Evolutionary conservation across 2,888 invertebrate genomes (phyloP).

Genomic region (Tinea semifulvella): DNA sequence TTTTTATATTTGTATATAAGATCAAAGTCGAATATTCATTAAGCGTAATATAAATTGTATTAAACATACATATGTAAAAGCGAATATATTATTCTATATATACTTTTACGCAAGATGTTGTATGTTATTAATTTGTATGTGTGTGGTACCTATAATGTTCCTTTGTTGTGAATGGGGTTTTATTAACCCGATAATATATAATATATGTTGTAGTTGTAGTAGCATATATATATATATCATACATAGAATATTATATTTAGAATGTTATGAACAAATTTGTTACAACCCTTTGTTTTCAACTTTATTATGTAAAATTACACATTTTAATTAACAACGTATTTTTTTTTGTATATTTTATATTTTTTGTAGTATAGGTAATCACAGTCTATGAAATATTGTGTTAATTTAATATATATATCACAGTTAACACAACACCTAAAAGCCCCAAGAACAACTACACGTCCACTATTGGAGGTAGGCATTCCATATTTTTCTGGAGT

Average conservation of each 20-base stretch:
- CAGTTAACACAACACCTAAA: too few species aligned
- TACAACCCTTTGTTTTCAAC: slow-evolving; percentile 24
- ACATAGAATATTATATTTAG: slow-evolving; percentile 27
- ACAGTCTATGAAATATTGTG: too few species aligned
- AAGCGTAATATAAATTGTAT: slow-evolving; percentile 6
- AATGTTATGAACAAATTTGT: slow-evolving; percentile 38
- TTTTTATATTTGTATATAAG: slow-evolving; percentile 33
- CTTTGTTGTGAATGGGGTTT: slow-evolving; percentile 51
- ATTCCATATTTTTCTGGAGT: too few species aligned
- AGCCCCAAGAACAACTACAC: too few species aligned
- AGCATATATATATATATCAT: slow-evolving; percentile 32
- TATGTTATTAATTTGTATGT: slow-evolving; percentile 22
- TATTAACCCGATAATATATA: slow-evolving; percentile 48
- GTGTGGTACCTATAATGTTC: slow-evolving; percentile 53
- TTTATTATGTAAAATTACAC: too few species aligned
- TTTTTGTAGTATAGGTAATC: too few species aligned
- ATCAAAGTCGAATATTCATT: slow-evolving; percentile 10
- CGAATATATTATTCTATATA: slow-evolving; percentile 9
- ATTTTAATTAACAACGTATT: too few species aligned
- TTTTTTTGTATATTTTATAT: too few species aligned
- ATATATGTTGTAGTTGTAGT: slow-evolving; percentile 39
- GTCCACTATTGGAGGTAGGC: too few species aligned
- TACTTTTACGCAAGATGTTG: slow-evolving; percentile 9
- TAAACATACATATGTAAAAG: not conserved
- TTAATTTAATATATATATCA: too few species aligned